phyloP scores from a whole-genome alignment of 2,797 vertebrate genomes.

The Chelonia mydas region DNA sequence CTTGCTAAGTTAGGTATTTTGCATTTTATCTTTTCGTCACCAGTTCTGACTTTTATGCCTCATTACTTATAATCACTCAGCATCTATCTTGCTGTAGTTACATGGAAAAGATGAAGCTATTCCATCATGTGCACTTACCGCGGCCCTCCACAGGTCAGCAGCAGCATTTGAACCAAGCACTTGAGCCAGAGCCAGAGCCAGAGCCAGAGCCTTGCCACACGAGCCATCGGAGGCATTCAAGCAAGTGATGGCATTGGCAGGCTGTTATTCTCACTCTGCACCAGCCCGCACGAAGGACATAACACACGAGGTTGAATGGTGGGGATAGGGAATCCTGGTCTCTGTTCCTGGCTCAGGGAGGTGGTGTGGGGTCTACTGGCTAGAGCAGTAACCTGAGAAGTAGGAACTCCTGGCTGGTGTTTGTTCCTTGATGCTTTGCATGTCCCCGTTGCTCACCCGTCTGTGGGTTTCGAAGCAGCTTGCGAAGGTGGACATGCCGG shows the following conservation, averaged over 20 bases:
- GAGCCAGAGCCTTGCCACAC: not conserved
- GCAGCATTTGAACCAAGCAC: not conserved
- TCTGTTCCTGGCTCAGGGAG: not conserved
- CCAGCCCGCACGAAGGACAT: not conserved
- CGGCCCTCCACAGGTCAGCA: not conserved
- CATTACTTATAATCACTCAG: too few species aligned
- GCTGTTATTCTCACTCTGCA: not conserved
- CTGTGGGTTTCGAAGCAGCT: not conserved
- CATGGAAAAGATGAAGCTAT: not conserved
- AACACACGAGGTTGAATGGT: not conserved
- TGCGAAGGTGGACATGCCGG: not conserved
- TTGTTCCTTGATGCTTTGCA: not conserved
- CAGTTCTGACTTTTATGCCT: too few species aligned
- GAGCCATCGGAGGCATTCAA: not conserved
- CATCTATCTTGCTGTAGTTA: too few species aligned
- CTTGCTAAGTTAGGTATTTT: too few species aligned
- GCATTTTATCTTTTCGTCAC: too few species aligned
- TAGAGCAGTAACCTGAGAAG: not conserved
- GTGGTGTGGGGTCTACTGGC: not conserved
- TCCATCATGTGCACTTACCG: not conserved
- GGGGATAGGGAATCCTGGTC: not conserved
- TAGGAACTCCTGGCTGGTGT: not conserved
- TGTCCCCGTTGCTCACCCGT: not conserved
- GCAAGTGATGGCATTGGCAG: not conserved
- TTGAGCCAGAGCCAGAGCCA: too few species aligned